These are phyloP conservation scores for Anodontia alba DNA, from an alignment of 2,888 invertebrate species.

Conservation along the genomic window DNA sequence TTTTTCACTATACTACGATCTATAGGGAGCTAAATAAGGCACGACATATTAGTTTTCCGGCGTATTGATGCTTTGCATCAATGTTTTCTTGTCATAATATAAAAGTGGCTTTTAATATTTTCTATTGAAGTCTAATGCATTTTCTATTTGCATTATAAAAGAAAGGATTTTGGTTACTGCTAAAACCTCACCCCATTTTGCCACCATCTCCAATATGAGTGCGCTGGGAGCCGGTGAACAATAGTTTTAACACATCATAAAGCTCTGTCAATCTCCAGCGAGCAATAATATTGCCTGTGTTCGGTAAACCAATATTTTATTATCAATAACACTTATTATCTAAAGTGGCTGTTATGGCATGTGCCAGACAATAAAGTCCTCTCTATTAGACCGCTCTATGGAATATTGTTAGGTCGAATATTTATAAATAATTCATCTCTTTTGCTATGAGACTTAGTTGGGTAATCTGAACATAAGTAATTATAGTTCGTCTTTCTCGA, in stretches of 20 bases:
- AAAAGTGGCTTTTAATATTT: too few species aligned
- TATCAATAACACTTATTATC: conserved; percentile 28
- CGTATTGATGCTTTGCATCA: too few species aligned
- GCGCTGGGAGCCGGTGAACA: not conserved
- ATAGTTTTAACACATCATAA: conserved; percentile 15
- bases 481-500: too few species aligned
- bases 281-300: conserved; percentile 5
- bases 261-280: conserved; percentile 2
- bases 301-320: conserved; percentile 24
- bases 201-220: not conserved
- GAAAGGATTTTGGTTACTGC: not conserved
- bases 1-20: too few species aligned
- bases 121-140: too few species aligned
- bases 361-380: not conserved
- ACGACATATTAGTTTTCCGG: too few species aligned
- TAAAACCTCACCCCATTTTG: not conserved
- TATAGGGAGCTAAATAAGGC: too few species aligned
- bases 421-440: conserved; percentile 1
- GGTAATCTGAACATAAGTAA: conserved; percentile 13
- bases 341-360: conserved; percentile 16
- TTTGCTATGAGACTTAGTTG: not conserved
- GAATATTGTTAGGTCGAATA: not conserved
- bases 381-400: conserved; percentile 6
- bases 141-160: too few species aligned
- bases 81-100: too few species aligned